Evolutionary conservation across 2,888 invertebrate genomes (phyloP).

Genomic region (Drosophila falleni): DNA sequence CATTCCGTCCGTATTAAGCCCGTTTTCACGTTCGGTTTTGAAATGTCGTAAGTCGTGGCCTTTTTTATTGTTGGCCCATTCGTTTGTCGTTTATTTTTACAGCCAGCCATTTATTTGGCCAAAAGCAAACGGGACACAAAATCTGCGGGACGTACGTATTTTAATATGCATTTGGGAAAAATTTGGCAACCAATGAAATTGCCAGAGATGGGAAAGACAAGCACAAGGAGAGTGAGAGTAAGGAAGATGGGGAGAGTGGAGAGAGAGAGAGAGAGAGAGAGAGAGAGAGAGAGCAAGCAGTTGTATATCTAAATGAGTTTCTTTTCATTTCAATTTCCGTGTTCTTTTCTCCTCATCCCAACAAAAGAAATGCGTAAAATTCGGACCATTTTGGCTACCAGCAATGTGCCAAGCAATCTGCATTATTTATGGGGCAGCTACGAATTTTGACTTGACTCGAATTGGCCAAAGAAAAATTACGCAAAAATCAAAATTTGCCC

Average conservation of each 20-base stretch:
- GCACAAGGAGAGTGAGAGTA: neutral
- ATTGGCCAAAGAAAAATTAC: constrained; percentile 62
- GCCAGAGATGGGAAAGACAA: neutral
- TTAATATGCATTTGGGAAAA: constrained; percentile 84
- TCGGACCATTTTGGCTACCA: constrained; percentile 49
- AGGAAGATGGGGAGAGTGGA: neutral
- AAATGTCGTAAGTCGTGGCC: constrained; percentile 73
- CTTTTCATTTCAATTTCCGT: constrained; percentile 75
- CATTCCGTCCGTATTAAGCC: constrained; percentile 32
- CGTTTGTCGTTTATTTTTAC: constrained; percentile 81
- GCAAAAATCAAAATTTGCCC: constrained; percentile 77
- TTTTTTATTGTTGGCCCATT: constrained; percentile 75
- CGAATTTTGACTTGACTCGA: constrained; percentile 60
- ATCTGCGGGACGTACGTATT: constrained; percentile 65
- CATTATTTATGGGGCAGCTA: constrained; percentile 64
- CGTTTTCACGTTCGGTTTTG: constrained; percentile 72
- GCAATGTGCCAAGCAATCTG: constrained; percentile 46
- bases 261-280: neutral
- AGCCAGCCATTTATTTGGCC: constrained; percentile 76
- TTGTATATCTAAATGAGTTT: constrained; percentile 64
- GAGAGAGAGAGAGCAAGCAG: neutral
- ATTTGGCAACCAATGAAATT: constrained; percentile 56
- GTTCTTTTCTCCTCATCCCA: constrained; percentile 13
- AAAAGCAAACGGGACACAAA: constrained; percentile 38
- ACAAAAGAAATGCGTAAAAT: constrained; percentile 68